A percentile compares a stretch with the other conserved stretches of the same genome.
phyloP scores from a whole-genome alignment of 2,113 vertebrate genomes.

The Phyllostomus hastatus region DNA sequence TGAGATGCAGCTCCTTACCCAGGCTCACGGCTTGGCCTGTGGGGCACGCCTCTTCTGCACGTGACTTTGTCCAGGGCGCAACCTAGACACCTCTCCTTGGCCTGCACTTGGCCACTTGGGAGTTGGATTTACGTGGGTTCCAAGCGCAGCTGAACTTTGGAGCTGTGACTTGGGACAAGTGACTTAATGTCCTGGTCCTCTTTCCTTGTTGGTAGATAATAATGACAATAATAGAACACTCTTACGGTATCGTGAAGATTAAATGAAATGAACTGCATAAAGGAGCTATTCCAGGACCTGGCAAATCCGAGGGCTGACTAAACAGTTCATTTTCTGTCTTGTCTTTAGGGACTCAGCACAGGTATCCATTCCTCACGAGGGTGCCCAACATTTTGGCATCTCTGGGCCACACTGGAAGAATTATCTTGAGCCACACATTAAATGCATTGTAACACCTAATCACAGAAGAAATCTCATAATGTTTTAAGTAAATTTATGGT shows the following conservation, averaged over 20 bases:
- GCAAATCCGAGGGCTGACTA: background rate
- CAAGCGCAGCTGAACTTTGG: background rate
- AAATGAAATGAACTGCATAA: background rate
- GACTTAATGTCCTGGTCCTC: background rate
- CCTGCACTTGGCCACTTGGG: background rate
- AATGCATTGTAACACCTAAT: too few relatives aligned
- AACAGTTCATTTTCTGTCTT: background rate
- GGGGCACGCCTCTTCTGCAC: background rate
- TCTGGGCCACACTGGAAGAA: too few relatives aligned
- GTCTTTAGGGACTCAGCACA: background rate
- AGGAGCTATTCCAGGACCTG: background rate
- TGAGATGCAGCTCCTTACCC: background rate
- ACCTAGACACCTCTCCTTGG: background rate
- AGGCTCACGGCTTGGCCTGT: background rate
- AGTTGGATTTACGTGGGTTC: background rate
- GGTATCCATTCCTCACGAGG: background rate
- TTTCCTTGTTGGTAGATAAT: background rate
- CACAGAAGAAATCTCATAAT: too few relatives aligned
- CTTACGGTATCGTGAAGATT: background rate
- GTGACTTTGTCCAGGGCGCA: background rate
- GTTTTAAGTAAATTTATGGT: too few relatives aligned
- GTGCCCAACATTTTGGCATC: too few relatives aligned
- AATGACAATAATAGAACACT: background rate
- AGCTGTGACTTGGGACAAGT: background rate
- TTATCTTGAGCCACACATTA: too few relatives aligned